These are phyloP conservation scores for Lydus trimaculatus DNA, from an alignment of 2,888 invertebrate species.

Conservation along the genomic window DNA sequence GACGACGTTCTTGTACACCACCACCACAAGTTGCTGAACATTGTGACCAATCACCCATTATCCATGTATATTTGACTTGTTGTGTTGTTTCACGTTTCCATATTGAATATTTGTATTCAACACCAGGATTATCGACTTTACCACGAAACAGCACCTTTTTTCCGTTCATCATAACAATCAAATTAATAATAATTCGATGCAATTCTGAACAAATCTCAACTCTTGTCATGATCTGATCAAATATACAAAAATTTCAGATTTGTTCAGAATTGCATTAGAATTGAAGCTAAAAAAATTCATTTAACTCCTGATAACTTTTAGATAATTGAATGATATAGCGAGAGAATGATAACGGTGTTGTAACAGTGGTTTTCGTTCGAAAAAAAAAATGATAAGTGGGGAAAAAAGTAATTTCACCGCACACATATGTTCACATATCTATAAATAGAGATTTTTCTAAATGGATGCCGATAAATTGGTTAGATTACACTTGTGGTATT, in stretches of 20 bases:
- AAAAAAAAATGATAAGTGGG: neutral
- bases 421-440: neutral
- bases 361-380: too few species aligned
- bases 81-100: conserved; percentile 68
- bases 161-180: neutral
- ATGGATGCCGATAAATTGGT: conserved; percentile 7
- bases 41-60: conserved; percentile 80
- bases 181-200: too few species aligned
- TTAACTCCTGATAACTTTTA: too few species aligned
- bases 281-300: too few species aligned
- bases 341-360: too few species aligned
- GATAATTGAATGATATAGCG: too few species aligned
- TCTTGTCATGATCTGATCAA: too few species aligned
- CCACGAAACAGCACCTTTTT: conserved; percentile 76
- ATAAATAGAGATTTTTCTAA: neutral
- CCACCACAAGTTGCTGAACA: conserved; percentile 82
- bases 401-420: neutral
- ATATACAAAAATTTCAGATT: too few species aligned
- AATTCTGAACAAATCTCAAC: too few species aligned
- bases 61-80: conserved; percentile 73
- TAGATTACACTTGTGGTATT: neutral
- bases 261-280: too few species aligned
- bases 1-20: conserved; percentile 69
- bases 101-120: conserved; percentile 84
- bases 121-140: conserved; percentile 78